These are phyloP conservation scores for Trinorchestia longiramus DNA, from an alignment of 1,140 invertebrate species.

Conservation along the genomic window DNA sequence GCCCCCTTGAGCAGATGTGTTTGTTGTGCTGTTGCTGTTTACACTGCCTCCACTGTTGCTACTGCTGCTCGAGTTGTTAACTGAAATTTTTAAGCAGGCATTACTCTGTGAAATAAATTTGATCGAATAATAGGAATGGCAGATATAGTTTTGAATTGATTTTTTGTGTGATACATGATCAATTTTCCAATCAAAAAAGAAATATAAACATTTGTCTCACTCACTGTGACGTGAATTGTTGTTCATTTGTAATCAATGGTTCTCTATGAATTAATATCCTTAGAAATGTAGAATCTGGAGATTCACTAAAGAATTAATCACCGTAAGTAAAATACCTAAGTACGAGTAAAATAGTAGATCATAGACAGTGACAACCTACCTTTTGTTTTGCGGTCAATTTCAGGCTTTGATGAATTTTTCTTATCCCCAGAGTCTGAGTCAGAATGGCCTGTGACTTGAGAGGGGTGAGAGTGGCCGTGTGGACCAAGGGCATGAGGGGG, in stretches of 20 bases:
- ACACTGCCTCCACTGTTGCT: conserved; percentile 40
- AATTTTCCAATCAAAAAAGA: background rate
- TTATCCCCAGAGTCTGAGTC: conserved; percentile 1
- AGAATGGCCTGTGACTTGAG: conserved; percentile 17
- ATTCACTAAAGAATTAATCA: too few species aligned
- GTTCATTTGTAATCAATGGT: background rate
- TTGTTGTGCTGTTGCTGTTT: conserved; percentile 30
- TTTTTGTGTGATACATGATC: background rate
- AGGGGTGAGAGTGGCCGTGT: conserved; percentile 18
- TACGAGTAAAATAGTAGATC: background rate
- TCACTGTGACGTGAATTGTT: background rate
- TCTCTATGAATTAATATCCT: too few species aligned
- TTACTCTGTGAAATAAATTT: too few species aligned
- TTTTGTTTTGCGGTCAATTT: conserved; percentile 45
- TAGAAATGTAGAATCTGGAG: too few species aligned
- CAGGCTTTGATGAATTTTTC: conserved; percentile 21
- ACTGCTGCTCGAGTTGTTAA: conserved; percentile 18
- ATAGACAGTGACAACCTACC: background rate
- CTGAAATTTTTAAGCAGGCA: conserved; percentile 1
- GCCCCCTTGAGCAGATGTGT: conserved; percentile 13
- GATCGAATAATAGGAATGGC: background rate
- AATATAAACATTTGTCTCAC: background rate
- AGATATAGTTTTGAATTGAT: background rate
- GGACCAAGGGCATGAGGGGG: background rate
- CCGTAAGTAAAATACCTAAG: too few species aligned